Conservation (phyloP, 2,888 invertebrate genomes). For the Hydropsyche betteni region DNA sequence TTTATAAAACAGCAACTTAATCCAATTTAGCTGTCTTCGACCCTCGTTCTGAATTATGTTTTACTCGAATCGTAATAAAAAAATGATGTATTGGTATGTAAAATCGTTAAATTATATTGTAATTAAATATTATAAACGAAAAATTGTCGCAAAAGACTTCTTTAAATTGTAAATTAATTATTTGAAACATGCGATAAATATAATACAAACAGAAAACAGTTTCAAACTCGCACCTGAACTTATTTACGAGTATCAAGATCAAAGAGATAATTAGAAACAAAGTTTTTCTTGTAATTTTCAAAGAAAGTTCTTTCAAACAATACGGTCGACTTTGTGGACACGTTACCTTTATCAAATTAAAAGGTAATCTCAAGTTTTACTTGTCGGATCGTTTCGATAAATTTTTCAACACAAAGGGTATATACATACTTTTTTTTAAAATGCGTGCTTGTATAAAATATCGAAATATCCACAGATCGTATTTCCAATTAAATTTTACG, state of each 20-base stretch:
- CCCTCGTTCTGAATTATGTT: too few relatives aligned
- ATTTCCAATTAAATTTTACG: constrained; percentile 29
- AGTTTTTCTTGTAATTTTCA: constrained; percentile 14
- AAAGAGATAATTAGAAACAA: constrained; percentile 25
- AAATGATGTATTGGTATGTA: not conserved
- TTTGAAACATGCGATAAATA: not conserved
- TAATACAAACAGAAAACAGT: not conserved
- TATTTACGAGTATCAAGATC: constrained; percentile 16
- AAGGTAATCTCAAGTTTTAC: constrained; percentile 24
- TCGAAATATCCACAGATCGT: constrained; percentile 14
- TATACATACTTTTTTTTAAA: too few relatives aligned
- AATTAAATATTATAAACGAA: not conserved
- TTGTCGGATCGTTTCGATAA: constrained; percentile 1
- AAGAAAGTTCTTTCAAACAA: not conserved
- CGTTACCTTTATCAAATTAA: constrained; percentile 24
- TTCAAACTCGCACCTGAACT: constrained; percentile 4
- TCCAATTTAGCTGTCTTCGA: constrained; percentile 17
- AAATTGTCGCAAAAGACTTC: not conserved
- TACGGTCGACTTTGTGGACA: not conserved
- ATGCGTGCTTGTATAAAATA: not conserved
- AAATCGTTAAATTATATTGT: not conserved
- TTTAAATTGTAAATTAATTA: not conserved
- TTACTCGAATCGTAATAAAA: too few relatives aligned
- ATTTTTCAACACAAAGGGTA: too few relatives aligned
- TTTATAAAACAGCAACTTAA: constrained; percentile 17